Base-by-base conservation (phyloP, 2,113 vertebrate genomes). In the Ibidorhyncha struthersii region DNA sequence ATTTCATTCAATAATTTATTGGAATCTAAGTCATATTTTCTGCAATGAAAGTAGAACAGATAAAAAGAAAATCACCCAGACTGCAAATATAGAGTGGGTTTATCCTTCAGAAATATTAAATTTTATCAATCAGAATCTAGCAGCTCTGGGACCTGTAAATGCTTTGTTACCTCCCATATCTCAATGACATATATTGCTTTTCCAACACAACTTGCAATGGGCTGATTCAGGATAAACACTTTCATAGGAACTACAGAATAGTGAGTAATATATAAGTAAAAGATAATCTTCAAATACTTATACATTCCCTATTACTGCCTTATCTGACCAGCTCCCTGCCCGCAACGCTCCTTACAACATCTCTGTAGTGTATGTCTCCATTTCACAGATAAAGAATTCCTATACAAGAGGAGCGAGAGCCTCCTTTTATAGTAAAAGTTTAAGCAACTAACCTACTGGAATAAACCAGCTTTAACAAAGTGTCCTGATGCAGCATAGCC, bases 51-150 rank as follows among this genome's bases (percentile, higher is more conserved):
- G 41, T 8, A 49, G 34, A 74, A 40, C 18, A 80, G 94, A 95
- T 88, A 97, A 96, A 97, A 74, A 71, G 41, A 67, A 95, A 76
- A 84, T 95, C 49, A 82, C 55, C 79, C 40, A 83, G 49, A 45
- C 90, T 80, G 41, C 83, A 93, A 94, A 87, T 82, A 90, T 17
- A 92, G 55, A 21, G 72, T 85, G 47, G 36, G 36, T 93, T 96
- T 94, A 67, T 82, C 83, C 80, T 74, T 97, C 93, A 93, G 90
- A 97, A 97, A 96, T 97, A 98, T 95, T 97, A 97, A 85, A 95
- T 94, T 95, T 98, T 97, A 97, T 97, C 97, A 88, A 86, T 96
- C 93, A 96, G 89, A 92, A 93, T 93, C 96, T 94, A 90, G 77
- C 76, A 95, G 93, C 89, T 93, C 62, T 38, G 16, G 81, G 93